Evolutionary conservation across 2,797 vertebrate genomes (phyloP).

Genomic region (Sebastes alutus): DNA sequence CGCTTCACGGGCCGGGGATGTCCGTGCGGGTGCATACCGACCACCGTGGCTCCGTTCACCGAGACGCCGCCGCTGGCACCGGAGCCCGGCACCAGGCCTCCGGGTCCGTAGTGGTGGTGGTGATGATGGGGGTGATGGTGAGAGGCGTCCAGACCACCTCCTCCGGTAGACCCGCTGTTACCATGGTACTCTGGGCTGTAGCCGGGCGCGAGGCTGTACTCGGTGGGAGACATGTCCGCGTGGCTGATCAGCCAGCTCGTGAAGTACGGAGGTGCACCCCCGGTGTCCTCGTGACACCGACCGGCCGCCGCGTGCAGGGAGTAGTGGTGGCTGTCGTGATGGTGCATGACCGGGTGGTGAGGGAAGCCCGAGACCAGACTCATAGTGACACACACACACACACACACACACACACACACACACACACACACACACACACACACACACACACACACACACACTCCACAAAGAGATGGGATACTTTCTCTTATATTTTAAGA

Average conservation of each 20-base stretch:
- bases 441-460: neutral
- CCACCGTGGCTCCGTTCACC: slow-evolving; percentile 62
- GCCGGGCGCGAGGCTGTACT: slow-evolving; percentile 83
- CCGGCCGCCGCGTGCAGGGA: slow-evolving; percentile 89
- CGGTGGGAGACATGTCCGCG: slow-evolving; percentile 95
- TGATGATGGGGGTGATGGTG: slow-evolving; percentile 67
- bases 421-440: neutral
- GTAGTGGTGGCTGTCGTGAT: slow-evolving; percentile 89
- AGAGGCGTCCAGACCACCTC: slow-evolving; percentile 57
- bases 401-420: neutral
- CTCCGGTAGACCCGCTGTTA: slow-evolving; percentile 49
- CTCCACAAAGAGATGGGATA: no score
- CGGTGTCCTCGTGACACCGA: slow-evolving; percentile 91
- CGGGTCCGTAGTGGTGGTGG: slow-evolving; percentile 69
- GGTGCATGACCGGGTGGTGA: slow-evolving; percentile 97
- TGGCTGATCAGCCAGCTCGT: slow-evolving; percentile 98
- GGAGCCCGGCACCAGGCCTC: slow-evolving; percentile 52
- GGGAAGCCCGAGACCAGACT: slow-evolving; percentile 96
- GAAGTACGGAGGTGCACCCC: slow-evolving; percentile 88
- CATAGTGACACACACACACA: slow-evolving; percentile 79
- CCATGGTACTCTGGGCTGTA: slow-evolving; percentile 78
- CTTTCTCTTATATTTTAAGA: neutral
- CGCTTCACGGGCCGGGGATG: slow-evolving; percentile 94
- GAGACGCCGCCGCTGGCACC: slow-evolving; percentile 44
- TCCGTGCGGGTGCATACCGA: slow-evolving; percentile 73